A percentile compares a stretch with the other conserved stretches of the same genome.
Evolutionary conservation across 2,797 vertebrate species (phyloP).

Genomic region (Acridotheres tristis): DNA sequence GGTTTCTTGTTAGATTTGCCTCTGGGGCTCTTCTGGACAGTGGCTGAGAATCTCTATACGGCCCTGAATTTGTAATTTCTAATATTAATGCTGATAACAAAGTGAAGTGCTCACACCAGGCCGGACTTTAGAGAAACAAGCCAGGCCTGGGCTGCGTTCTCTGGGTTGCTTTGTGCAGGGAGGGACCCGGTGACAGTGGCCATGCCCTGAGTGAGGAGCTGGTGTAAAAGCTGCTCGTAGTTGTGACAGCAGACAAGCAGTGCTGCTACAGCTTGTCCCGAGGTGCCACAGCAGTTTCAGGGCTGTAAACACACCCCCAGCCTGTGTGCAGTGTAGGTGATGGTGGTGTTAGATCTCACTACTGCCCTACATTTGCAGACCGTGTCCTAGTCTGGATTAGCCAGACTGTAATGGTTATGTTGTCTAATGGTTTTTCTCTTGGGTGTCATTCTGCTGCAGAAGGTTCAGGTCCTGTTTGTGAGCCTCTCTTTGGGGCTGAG

Average conservation of each 20-base stretch:
- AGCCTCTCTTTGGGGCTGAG: neutral
- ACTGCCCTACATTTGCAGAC: neutral
- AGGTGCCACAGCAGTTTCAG: neutral
- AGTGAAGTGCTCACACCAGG: neutral
- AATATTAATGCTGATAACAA: neutral
- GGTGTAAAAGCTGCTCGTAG: fast-evolving
- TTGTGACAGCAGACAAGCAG: neutral
- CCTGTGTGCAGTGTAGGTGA: fast-evolving
- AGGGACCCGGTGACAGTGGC: neutral
- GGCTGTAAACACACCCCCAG: neutral
- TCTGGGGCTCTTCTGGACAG: neutral
- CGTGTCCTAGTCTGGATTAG: neutral
- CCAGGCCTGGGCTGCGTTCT: neutral
- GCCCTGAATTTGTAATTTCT: neutral
- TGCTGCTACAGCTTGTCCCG: fast-evolving
- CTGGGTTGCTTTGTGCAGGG: neutral
- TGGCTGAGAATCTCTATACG: neutral
- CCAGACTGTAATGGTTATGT: neutral
- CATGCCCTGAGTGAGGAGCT: fast-evolving
- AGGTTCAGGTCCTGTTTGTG: neutral
- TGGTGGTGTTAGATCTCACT: neutral
- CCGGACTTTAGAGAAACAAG: fast-evolving
- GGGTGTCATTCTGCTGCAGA: neutral
- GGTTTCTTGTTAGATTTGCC: neutral
- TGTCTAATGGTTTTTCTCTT: neutral